Evolutionary conservation across 2,797 vertebrate species (phyloP), one percentile per base, ranked within the genome.

Genomic region (Pristis pectinata): DNA sequence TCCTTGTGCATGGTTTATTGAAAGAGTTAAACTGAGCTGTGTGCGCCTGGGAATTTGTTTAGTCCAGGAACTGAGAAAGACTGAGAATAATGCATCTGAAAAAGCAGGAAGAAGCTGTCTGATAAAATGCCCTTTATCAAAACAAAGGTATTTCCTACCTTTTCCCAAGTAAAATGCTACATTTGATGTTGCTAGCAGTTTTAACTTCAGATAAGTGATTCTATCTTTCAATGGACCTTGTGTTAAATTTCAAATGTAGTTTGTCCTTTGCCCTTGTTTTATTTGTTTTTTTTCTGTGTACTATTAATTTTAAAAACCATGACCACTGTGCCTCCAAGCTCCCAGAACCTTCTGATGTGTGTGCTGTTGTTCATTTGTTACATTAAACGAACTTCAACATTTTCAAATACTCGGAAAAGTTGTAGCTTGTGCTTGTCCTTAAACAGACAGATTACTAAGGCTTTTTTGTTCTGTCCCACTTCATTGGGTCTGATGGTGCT

Each of bases 1-100:
- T 85, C 72, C 76, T 59, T 34, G 72, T n/a, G 56, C 72, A 34
- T 56, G 10, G 72, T 59, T 49, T 76, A 79, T 27, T 59, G 44
- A 94, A 79, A 77, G 76, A 94, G 70, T 94, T 77, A 94, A 79
- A 94, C 44, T 77, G 74, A 41, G 44, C 74, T 94, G 30, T 94
- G 72, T 94, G 93, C 79, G 70, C 70, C 76, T 67, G 61, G 89
- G 89, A 92, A 41, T 70, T 64, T 61, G 56, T n/a, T 92, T 85
- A 85, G 82, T 85, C 24, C 82, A 85, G 82, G 44, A 80, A 80
- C 79, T 80, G 41, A 30, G 27, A 11, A 53, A 85, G 44, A 34
- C 82, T 8, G 49, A 1, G 82, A 85, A 85, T 85, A 85, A 85
- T 85, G 53, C 49, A 85, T 85, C 82, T 85, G 27, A 49, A 13